These are phyloP conservation scores for Brachypodius melanocephalos DNA, from an alignment of 2,113 vertebrate genomes.

Conservation along the genomic window DNA sequence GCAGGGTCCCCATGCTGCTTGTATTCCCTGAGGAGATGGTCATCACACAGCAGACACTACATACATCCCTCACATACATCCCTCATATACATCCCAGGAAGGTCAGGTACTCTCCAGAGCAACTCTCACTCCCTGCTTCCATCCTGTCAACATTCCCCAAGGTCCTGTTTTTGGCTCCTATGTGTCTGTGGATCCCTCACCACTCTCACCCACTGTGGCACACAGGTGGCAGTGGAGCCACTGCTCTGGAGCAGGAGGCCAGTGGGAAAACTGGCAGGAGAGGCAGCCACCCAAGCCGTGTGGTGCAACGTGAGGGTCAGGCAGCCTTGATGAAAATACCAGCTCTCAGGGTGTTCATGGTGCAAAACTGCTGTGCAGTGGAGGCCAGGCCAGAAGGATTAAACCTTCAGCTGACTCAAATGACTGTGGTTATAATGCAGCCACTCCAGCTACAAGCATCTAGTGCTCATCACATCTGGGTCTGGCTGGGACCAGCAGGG, in stretches of 20 bases:
- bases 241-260: rapidly evolving
- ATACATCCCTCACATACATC: rapidly evolving
- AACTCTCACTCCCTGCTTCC: background rate
- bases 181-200: rapidly evolving
- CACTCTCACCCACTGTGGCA: rapidly evolving
- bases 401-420: background rate
- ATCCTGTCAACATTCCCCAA: background rate
- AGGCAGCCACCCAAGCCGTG: background rate
- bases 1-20: rapidly evolving
- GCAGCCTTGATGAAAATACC: background rate
- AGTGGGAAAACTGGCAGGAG: rapidly evolving
- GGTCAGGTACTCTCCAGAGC: background rate
- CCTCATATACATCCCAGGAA: rapidly evolving
- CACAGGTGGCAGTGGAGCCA: background rate
- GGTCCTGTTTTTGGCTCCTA: background rate
- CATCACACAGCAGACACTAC: rapidly evolving
- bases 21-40: background rate
- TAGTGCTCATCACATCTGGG: rapidly evolving
- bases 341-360: background rate
- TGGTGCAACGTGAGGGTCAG: rapidly evolving
- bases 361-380: background rate
- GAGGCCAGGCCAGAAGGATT: background rate
- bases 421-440: rapidly evolving
- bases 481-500: background rate
- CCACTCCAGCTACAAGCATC: background rate